Conservation (phyloP, 2,797 vertebrate genomes). For the Pogoniulus pusillus region DNA sequence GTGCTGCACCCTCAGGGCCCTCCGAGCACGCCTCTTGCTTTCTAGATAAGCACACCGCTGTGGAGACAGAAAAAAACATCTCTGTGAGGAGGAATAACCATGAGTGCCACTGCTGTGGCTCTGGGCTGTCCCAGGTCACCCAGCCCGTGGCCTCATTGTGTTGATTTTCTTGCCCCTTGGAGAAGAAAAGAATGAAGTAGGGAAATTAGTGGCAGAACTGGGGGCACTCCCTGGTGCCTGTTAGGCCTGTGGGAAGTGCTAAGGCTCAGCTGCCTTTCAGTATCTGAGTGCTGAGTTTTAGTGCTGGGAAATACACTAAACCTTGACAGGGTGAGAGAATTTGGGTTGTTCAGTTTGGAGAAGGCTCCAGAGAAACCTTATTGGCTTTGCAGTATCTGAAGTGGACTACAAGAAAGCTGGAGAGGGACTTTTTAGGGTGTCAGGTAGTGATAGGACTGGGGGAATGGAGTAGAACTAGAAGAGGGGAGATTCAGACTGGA, state of each 20-base stretch:
- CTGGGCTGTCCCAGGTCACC: neutral
- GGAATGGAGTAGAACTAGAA: too few species aligned
- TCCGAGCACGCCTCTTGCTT: neutral
- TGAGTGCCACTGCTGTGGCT: neutral
- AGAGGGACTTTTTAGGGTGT: too few species aligned
- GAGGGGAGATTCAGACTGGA: too few species aligned
- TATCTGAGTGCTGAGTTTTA: rapidly evolving
- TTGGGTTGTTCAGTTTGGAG: too few species aligned
- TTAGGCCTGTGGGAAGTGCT: neutral
- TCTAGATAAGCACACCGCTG: slow-evolving; percentile 48
- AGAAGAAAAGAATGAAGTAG: neutral
- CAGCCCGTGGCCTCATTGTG: rapidly evolving
- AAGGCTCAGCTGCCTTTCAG: neutral
- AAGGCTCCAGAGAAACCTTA: too few species aligned
- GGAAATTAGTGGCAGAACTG: neutral
- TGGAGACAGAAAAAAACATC: neutral
- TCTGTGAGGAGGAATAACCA: neutral
- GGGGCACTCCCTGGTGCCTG: neutral
- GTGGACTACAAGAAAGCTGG: too few species aligned
- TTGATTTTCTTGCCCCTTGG: neutral
- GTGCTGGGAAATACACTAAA: neutral
- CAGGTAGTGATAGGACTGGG: too few species aligned
- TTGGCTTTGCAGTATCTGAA: too few species aligned
- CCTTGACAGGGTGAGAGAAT: too few species aligned
- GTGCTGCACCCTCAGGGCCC: neutral